These are phyloP conservation scores for Aegotheles bennettii DNA, from an alignment of 2,113 vertebrate genomes.

Conservation along the genomic window DNA sequence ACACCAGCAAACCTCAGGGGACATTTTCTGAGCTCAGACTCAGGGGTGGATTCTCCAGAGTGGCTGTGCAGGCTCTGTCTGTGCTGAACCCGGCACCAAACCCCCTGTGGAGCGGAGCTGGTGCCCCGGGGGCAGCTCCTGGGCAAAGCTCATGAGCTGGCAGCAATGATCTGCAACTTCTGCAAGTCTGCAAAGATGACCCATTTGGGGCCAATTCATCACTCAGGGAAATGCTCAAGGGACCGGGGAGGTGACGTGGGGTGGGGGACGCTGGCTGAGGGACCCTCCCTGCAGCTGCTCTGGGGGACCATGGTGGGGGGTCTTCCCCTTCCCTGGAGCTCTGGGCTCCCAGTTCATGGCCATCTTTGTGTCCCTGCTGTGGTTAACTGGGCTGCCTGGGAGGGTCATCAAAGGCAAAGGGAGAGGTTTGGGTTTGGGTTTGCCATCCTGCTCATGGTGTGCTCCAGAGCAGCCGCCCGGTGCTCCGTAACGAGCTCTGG, in stretches of 20 bases:
- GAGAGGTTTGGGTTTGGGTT: neutral
- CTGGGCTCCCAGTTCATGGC: too few relatives aligned
- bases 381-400: neutral
- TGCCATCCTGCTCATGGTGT: neutral
- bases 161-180: neutral
- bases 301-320: too few relatives aligned
- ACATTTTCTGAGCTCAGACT: neutral
- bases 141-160: neutral
- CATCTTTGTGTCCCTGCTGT: neutral
- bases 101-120: rapidly evolving
- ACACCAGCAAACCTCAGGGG: neutral
- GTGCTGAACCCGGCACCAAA: neutral
- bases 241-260: rapidly evolving
- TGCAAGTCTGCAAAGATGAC: too few relatives aligned
- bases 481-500: constrained; percentile 1
- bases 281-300: neutral
- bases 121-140: neutral
- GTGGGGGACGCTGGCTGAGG: neutral
- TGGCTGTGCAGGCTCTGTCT: neutral
- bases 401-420: too few relatives aligned
- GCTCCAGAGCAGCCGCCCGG: neutral
- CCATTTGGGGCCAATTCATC: neutral
- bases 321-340: neutral
- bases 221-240: neutral
- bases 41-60: neutral